Evolutionary conservation across 1,140 invertebrate species (phyloP).

Genomic region (Drosophila biarmipes): DNA sequence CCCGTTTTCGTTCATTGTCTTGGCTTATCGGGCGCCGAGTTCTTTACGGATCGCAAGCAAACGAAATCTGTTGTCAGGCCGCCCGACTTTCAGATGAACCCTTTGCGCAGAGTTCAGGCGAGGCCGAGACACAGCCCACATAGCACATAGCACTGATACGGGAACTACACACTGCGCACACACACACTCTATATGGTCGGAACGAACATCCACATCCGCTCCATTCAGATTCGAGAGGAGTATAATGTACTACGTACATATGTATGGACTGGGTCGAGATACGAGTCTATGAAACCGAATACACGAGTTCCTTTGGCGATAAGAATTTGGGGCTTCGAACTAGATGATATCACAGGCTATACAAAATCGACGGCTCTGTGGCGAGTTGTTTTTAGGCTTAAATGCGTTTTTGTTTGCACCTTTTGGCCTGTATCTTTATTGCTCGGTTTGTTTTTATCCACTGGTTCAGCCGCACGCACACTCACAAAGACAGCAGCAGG

Average conservation of each 20-base stretch:
- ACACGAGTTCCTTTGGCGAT: slow-evolving; percentile 79
- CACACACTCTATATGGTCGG: slow-evolving; percentile 19
- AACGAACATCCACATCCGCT: slow-evolving; percentile 80
- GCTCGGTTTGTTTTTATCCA: slow-evolving; percentile 76
- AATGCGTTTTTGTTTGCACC: slow-evolving; percentile 68
- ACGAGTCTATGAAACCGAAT: slow-evolving; percentile 63
- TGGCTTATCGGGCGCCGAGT: slow-evolving; percentile 56
- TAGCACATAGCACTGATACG: slow-evolving; percentile 30
- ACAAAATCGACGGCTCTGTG: slow-evolving; percentile 5
- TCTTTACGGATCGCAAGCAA: slow-evolving; percentile 29
- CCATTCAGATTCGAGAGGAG: slow-evolving; percentile 73
- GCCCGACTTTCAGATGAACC: slow-evolving; percentile 48
- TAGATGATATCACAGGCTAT: slow-evolving; percentile 45
- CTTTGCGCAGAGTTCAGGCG: slow-evolving; percentile 76
- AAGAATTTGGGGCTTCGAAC: slow-evolving; percentile 82
- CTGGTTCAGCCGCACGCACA: slow-evolving; percentile 53
- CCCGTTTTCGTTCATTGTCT: slow-evolving; percentile 2
- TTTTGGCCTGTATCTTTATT: slow-evolving; percentile 79
- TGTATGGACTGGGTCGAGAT: slow-evolving; percentile 47
- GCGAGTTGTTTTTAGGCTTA: background rate
- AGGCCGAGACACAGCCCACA: slow-evolving; percentile 53
- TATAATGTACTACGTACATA: background rate
- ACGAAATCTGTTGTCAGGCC: slow-evolving; percentile 62
- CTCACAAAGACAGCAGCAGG: slow-evolving; percentile 40
- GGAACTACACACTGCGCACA: slow-evolving; percentile 13